Base-by-base conservation (phyloP, 2,888 invertebrate species). In the Leucoptera coffeella region DNA sequence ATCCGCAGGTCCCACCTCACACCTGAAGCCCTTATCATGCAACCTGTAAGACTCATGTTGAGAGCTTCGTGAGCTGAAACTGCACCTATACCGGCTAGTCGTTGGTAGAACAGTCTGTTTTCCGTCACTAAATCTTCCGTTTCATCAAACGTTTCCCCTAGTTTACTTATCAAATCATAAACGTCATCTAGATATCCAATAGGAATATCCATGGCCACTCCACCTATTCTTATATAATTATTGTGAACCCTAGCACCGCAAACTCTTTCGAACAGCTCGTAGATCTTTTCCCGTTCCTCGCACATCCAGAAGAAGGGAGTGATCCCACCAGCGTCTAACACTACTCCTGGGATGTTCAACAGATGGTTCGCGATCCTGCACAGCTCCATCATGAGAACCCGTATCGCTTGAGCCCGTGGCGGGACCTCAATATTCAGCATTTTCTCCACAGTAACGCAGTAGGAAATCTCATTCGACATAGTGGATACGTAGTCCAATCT, bases 221-320 rank as follows among this genome's bases (percentile, higher is more conserved):
- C 91, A 1, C 92, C 92, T 0, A 87, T 85, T 14, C 89, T 71
- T 26, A 88, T 69, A 45, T 91, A 93, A 3, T 79, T 82, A 25
- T 85, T 80, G 49, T 92, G 91, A 73, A 93, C 77, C 21, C 92
- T 74, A 25, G 87, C 82, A 0, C 93, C 92, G 23, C 82, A 85
- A 2, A 82, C 80, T 33, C 90, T 71, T 49, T 93, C 92, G 43
- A 81, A 87, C 37, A 89, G 75, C 51, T 93, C 92, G 56, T 85
- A 82, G 33, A 90, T 54, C 58, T 90, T 90, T 56, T 90, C 90
- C 25, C 89, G 73, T 54, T 89, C 92, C 55, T 92, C 90, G 50
- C 89, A 90, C 45, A 89, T 71, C 90, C 91, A 93, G 54, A 93
- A 91, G 43, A 90, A 82, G 1, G 92, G 92, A 2, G 91, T 89